A percentile compares a stretch with the other conserved stretches of the same genome.
phyloP scores from a whole-genome alignment of 2,888 invertebrate species.

The Eretmocerus hayati region DNA sequence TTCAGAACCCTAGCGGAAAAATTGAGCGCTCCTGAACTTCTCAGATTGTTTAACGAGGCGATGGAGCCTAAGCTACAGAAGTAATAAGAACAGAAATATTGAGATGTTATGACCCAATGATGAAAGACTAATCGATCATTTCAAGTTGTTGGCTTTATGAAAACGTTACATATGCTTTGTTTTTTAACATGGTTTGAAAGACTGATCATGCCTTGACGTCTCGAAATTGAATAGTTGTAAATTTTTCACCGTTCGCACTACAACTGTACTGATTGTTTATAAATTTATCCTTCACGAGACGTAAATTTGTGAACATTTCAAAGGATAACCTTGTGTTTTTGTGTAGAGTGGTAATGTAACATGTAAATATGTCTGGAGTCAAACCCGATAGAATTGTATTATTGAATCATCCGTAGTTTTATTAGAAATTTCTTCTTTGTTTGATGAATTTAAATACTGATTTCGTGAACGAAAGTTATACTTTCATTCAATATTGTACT shows the following conservation, averaged over 20 bases:
- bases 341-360: constrained; percentile 5
- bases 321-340: too few species aligned
- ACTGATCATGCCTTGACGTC: constrained; percentile 13
- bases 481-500: too few species aligned
- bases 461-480: too few species aligned
- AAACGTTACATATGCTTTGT: constrained; percentile 2
- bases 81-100: constrained; percentile 6
- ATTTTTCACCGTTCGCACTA: constrained; percentile 8
- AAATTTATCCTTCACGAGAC: constrained; percentile 6
- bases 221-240: constrained; percentile 11
- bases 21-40: constrained; percentile 6
- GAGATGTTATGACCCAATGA: too few species aligned
- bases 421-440: too few species aligned
- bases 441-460: too few species aligned
- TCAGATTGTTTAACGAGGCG: constrained; percentile 12
- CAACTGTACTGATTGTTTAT: constrained; percentile 7
- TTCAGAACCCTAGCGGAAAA: constrained; percentile 7
- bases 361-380: constrained; percentile 20
- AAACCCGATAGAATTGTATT: too few species aligned
- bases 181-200: constrained; percentile 11
- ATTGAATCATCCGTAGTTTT: too few species aligned
- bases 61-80: constrained; percentile 7
- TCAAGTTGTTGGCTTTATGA: constrained; percentile 8
- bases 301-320: constrained; percentile 7
- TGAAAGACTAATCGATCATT: not conserved